Evolutionary conservation across 2,888 invertebrate species (phyloP).

Genomic region (Ganaspis brasiliensis): DNA sequence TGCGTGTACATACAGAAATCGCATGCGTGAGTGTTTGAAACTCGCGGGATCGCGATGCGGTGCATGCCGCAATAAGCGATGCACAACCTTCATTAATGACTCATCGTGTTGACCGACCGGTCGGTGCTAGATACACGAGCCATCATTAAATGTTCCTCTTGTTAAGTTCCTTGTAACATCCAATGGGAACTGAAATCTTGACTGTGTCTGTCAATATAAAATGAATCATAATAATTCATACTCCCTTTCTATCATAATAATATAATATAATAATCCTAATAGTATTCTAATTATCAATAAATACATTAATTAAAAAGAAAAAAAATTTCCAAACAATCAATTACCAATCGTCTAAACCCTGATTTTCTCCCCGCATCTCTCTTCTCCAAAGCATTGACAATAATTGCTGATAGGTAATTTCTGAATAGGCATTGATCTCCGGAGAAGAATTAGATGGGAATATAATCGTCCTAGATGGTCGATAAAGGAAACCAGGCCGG

Average conservation of each 20-base stretch:
- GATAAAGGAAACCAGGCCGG: conserved; percentile 42
- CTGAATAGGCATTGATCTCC: background rate
- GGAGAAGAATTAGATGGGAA: background rate
- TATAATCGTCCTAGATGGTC: conserved; percentile 18
- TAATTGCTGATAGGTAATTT: background rate
- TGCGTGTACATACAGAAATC: too few species aligned
- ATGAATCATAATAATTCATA: too few species aligned
- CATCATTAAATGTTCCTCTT: conserved; percentile 56
- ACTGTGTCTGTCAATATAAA: too few species aligned
- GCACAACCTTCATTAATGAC: conserved; percentile 71
- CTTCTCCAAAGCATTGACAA: too few species aligned
- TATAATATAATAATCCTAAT: too few species aligned
- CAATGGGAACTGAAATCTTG: background rate
- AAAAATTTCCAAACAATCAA: too few species aligned
- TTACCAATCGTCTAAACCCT: too few species aligned
- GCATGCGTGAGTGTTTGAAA: background rate
- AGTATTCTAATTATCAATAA: background rate
- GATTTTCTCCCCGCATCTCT: too few species aligned
- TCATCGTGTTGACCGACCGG: conserved; percentile 63
- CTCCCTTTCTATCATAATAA: too few species aligned
- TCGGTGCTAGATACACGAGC: conserved; percentile 58
- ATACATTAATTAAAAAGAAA: background rate
- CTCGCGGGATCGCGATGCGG: conserved; percentile 49
- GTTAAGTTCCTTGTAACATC: conserved; percentile 36
- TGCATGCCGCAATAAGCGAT: conserved; percentile 66